Evolutionary conservation across 2,113 vertebrate genomes (phyloP).

Genomic region (Pterocles gutturalis): DNA sequence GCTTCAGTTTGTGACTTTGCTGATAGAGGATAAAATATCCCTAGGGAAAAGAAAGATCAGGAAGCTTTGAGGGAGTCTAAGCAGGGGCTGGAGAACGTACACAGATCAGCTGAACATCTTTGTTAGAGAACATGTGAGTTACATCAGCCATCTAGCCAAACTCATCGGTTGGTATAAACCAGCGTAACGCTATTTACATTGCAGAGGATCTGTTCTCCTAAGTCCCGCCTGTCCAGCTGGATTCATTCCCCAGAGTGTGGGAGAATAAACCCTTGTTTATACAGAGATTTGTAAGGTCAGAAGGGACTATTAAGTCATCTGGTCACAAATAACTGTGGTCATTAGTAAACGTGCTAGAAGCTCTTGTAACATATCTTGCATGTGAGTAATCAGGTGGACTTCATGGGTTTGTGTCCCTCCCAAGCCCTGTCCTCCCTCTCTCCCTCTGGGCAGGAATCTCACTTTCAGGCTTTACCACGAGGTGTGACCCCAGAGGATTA

Average conservation of each 20-base stretch:
- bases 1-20: background rate
- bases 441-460: background rate
- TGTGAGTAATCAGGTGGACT: background rate
- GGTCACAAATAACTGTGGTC: background rate
- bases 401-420: background rate
- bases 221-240: conserved; percentile 10
- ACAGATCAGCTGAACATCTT: background rate
- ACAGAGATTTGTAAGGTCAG: conserved; percentile 31
- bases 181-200: background rate
- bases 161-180: background rate
- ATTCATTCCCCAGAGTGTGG: background rate
- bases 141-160: background rate
- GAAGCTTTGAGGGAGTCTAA: background rate
- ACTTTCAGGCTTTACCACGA: background rate
- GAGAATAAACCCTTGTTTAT: conserved; percentile 44
- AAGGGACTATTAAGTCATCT: conserved; percentile 38
- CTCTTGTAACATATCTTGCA: background rate
- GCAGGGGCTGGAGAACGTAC: background rate
- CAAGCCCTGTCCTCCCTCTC: background rate
- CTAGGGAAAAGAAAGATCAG: background rate
- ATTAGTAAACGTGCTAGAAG: background rate
- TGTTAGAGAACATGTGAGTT: background rate
- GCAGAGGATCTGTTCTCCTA: background rate
- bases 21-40: background rate
- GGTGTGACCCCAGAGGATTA: background rate